Evolutionary conservation across 1,140 invertebrate species (phyloP).

Genomic region (Drosophila pachea): DNA sequence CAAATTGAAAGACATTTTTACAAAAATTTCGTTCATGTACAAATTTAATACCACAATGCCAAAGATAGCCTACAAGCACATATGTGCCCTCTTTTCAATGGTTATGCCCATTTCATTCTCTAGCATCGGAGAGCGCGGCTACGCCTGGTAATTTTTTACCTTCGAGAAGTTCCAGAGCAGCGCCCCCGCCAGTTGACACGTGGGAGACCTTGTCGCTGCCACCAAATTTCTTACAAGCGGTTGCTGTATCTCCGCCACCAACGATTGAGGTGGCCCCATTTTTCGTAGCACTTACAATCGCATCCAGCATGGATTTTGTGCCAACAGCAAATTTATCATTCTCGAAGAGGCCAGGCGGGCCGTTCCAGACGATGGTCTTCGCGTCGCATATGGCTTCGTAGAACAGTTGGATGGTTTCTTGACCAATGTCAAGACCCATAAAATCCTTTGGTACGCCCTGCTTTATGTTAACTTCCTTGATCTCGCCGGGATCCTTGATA

Average conservation of each 20-base stretch:
- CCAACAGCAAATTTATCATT: conserved; percentile 95
- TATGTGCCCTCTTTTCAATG: no score
- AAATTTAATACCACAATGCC: background rate
- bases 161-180: conserved; percentile 97
- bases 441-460: conserved; percentile 92
- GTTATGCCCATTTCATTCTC: conserved; percentile 43
- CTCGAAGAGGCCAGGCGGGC: conserved; percentile 98
- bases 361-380: conserved; percentile 99
- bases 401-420: conserved; percentile 89
- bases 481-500: conserved; percentile 93
- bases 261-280: conserved; percentile 93
- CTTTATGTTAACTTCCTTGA: conserved; percentile 84
- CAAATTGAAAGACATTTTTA: background rate
- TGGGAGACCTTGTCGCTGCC: conserved; percentile 98
- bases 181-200: conserved; percentile 98
- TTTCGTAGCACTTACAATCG: conserved; percentile 91
- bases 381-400: conserved; percentile 89
- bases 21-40: background rate
- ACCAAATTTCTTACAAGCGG: conserved; percentile 96
- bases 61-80: no score
- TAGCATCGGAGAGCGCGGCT: conserved; percentile 89
- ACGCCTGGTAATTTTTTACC: conserved; percentile 93
- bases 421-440: conserved; percentile 96
- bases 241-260: conserved; percentile 97
- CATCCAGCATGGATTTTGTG: conserved; percentile 95